Percentiles rank a stretch among this genome's conserved stretches.
These are phyloP conservation scores for Gadopsis marmoratus DNA, from an alignment of 2,797 vertebrate species.

Conservation along the genomic window DNA sequence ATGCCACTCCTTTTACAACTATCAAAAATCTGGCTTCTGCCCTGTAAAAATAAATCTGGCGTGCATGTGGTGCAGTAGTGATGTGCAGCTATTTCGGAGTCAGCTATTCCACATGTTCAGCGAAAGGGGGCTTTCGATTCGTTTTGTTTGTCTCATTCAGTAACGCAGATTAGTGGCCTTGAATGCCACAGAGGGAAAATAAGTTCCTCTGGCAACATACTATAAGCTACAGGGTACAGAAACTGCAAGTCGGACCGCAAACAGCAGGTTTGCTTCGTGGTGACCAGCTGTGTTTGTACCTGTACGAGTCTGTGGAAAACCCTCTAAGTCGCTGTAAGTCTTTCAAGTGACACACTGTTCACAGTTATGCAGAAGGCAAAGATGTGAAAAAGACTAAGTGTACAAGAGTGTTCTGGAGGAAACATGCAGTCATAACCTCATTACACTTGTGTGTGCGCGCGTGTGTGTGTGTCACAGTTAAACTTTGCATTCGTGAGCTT, in stretches of 20 bases:
- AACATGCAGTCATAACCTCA: neutral
- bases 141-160: constrained; percentile 61
- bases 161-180: constrained; percentile 67
- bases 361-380: neutral
- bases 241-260: constrained; percentile 35
- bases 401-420: neutral
- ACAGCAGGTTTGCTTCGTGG: constrained; percentile 32
- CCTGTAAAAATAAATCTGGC: constrained; percentile 72
- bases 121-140: constrained; percentile 57
- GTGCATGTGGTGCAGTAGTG: constrained; percentile 45
- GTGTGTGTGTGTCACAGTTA: constrained; percentile 25
- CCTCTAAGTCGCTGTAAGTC: neutral
- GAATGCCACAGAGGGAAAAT: constrained; percentile 41
- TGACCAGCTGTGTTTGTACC: constrained; percentile 51
- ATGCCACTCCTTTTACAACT: constrained; percentile 74
- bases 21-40: constrained; percentile 74
- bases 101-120: constrained; percentile 64
- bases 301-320: constrained; percentile 31
- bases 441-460: neutral
- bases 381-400: constrained; percentile 2
- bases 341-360: constrained; percentile 7
- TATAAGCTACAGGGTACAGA: constrained; percentile 43
- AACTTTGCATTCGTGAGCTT: constrained; percentile 59
- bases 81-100: constrained; percentile 63
- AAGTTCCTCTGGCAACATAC: constrained; percentile 40